These are phyloP conservation scores for Rhea pennata DNA, from an alignment of 2,113 vertebrate species.

Conservation along the genomic window DNA sequence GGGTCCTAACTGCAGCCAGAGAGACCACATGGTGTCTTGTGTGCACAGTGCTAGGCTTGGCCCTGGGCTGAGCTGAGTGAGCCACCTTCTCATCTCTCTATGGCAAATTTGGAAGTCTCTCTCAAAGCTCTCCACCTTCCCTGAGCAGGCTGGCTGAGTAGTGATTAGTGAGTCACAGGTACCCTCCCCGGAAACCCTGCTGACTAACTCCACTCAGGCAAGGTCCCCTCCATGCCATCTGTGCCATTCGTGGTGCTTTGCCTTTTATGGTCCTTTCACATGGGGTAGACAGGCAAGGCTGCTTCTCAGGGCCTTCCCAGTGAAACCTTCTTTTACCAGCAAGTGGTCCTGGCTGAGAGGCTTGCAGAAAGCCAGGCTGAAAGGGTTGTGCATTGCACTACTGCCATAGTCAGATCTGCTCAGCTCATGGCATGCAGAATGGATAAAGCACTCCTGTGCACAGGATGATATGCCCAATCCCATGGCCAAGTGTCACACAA, in stretches of 20 bases:
- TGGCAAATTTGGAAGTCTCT: not conserved
- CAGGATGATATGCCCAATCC: rapidly evolving
- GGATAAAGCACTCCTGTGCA: not conserved
- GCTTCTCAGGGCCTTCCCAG: not conserved
- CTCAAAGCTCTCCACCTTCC: not conserved
- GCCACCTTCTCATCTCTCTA: not conserved
- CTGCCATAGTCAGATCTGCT: rapidly evolving
- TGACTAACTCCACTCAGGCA: not conserved
- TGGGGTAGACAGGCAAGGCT: not conserved
- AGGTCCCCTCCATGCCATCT: not conserved
- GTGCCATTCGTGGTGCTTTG: not conserved
- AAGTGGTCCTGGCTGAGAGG: not conserved
- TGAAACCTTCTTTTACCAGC: not conserved
- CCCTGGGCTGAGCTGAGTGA: no score
- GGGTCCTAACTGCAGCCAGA: not conserved
- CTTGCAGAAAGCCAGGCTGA: not conserved
- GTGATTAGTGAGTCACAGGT: not conserved
- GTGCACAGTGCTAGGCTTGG: not conserved
- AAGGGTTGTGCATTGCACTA: rapidly evolving
- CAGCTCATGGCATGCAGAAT: not conserved
- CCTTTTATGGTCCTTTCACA: not conserved
- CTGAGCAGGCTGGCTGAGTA: not conserved
- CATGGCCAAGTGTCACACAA: not conserved
- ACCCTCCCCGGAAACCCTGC: not conserved
- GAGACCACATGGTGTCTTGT: not conserved